Evolutionary conservation across 2,113 vertebrate genomes (phyloP).

Genomic region (Peromyscus polionotus): DNA sequence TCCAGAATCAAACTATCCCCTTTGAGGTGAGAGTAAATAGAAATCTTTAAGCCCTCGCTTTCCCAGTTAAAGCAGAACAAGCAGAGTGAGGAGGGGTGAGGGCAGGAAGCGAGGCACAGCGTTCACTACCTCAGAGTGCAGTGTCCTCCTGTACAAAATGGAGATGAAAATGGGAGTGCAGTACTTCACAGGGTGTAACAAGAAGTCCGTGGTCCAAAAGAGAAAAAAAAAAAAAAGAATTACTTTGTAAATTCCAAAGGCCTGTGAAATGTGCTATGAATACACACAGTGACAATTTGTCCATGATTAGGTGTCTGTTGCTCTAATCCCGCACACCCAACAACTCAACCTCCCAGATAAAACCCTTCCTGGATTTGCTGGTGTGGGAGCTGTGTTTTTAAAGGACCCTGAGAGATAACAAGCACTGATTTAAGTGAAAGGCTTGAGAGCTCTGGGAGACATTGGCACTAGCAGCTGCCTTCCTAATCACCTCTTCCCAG

Average conservation of each 20-base stretch:
- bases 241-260: background rate
- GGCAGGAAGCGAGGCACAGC: background rate
- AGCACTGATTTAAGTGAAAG: constrained; percentile 35
- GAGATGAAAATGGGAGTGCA: background rate
- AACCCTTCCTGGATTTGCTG: background rate
- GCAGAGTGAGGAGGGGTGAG: too few relatives aligned
- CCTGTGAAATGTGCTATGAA: background rate
- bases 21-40: background rate
- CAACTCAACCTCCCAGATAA: background rate
- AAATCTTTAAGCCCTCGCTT: background rate
- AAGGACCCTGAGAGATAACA: background rate
- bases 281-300: background rate
- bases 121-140: background rate
- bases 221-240: background rate
- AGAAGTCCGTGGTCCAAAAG: background rate
- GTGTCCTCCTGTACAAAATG: background rate
- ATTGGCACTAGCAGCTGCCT: background rate
- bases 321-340: background rate
- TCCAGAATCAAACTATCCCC: background rate
- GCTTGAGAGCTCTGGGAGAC: background rate
- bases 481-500: constrained; percentile 7
- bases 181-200: background rate
- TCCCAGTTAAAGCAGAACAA: constrained; percentile 23
- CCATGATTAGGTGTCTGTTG: background rate
- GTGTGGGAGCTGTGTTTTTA: background rate